A percentile compares a stretch with the other conserved stretches of the same genome.
Evolutionary conservation across 1,140 invertebrate genomes (phyloP).

Genomic region (Bacillus rossius): DNA sequence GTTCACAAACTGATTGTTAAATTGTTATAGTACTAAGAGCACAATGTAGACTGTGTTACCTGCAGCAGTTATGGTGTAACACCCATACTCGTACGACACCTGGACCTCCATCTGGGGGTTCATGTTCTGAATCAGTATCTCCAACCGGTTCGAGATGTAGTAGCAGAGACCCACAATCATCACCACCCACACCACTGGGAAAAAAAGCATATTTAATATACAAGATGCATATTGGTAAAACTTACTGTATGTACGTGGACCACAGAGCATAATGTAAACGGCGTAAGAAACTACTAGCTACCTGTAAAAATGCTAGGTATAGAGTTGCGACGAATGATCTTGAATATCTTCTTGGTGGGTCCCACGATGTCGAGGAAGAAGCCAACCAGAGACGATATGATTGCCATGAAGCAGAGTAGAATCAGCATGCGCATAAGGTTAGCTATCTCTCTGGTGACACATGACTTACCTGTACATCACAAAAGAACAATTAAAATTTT

Average conservation of each 20-base stretch:
- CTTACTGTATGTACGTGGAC: too few relatives aligned
- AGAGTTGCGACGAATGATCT: conserved; percentile 45
- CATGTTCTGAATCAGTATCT: conserved; percentile 40
- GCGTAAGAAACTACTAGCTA: too few relatives aligned
- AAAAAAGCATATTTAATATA: too few relatives aligned
- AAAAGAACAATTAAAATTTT: too few relatives aligned
- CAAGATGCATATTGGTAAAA: too few relatives aligned
- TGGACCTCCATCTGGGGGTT: conserved; percentile 36
- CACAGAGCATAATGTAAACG: too few relatives aligned
- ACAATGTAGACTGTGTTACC: too few relatives aligned
- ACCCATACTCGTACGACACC: conserved; percentile 50
- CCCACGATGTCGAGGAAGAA: conserved; percentile 47
- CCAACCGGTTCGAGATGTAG: conserved; percentile 45
- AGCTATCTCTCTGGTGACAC: conserved; percentile 45
- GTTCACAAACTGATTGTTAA: too few relatives aligned
- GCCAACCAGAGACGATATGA: conserved; percentile 46
- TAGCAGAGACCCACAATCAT: conserved; percentile 49
- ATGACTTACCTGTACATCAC: conserved; percentile 22
- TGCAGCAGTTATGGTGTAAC: conserved; percentile 49
- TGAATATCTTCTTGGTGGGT: conserved; percentile 43
- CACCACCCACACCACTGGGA: conserved; percentile 45
- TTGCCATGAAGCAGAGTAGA: conserved; percentile 47
- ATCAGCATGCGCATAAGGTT: conserved; percentile 48
- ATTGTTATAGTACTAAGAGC: too few relatives aligned
- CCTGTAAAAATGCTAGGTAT: conserved; percentile 47